Evolutionary conservation across 1,140 invertebrate genomes (phyloP).

Genomic region (Drosophila nebulosa): DNA sequence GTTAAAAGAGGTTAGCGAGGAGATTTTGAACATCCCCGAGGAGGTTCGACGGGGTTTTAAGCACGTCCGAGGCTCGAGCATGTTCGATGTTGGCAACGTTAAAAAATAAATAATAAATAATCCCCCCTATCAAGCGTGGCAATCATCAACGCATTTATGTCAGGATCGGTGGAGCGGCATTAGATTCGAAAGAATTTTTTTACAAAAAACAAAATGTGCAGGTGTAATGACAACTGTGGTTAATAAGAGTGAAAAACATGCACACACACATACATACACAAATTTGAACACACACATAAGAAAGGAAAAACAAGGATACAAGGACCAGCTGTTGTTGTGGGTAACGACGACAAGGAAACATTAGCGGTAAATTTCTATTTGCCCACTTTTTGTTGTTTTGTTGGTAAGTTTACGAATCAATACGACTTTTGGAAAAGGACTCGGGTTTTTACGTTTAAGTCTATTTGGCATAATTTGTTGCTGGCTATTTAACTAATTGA

Average conservation of each 20-base stretch:
- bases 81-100: no score
- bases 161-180: conserved; percentile 5
- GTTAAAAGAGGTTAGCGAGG: no score
- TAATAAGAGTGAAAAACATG: conserved; percentile 22
- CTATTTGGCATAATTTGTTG: conserved; percentile 10
- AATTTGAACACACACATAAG: background rate
- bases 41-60: no score
- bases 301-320: background rate
- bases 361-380: conserved; percentile 55
- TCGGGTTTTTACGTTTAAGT: background rate
- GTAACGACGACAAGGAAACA: conserved; percentile 28
- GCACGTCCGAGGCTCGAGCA: conserved; percentile 1
- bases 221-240: conserved; percentile 15
- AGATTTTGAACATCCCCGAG: no score
- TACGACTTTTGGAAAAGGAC: conserved; percentile 20
- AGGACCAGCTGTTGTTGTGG: conserved; percentile 56
- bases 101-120: no score
- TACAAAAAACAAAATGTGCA: conserved; percentile 5
- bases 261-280: background rate
- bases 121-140: conserved; percentile 61
- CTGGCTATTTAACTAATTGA: background rate
- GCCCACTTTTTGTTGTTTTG: background rate
- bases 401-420: conserved; percentile 47
- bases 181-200: conserved; percentile 6
- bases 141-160: conserved; percentile 58